Evolutionary conservation across 2,113 vertebrate species (phyloP).

Genomic region (Etheostoma cragini): DNA sequence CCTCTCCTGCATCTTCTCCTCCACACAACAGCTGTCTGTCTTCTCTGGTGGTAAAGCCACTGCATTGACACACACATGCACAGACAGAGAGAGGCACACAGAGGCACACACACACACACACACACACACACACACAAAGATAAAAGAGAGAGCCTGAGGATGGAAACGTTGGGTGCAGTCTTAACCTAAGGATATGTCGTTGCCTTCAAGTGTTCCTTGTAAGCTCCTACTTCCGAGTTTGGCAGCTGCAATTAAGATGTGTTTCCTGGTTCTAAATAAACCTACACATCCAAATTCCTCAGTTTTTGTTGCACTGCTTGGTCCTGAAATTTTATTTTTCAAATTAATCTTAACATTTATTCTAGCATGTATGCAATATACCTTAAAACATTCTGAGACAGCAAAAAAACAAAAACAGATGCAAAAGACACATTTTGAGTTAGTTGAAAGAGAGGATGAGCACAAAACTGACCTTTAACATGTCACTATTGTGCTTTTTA

Average conservation of each 20-base stretch:
- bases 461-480: too few relatives aligned
- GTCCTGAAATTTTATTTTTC: slow-evolving; percentile 4
- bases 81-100: slow-evolving; percentile 38
- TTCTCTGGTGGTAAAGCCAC: slow-evolving; percentile 98
- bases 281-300: slow-evolving; percentile 13
- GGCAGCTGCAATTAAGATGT: slow-evolving; percentile 65
- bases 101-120: slow-evolving; percentile 23
- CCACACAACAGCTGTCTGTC: slow-evolving; percentile 88
- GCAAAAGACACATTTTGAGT: too few relatives aligned
- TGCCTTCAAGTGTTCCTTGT: slow-evolving; percentile 60
- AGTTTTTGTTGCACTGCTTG: neutral
- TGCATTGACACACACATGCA: slow-evolving; percentile 68
- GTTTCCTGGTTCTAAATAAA: slow-evolving; percentile 33
- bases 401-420: too few relatives aligned
- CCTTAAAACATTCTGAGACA: neutral
- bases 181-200: slow-evolving; percentile 67
- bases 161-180: slow-evolving; percentile 61
- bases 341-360: neutral
- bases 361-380: neutral
- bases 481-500: too few relatives aligned
- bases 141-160: slow-evolving; percentile 73
- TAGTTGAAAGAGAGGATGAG: too few relatives aligned
- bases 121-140: slow-evolving; percentile 53
- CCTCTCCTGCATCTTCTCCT: slow-evolving; percentile 92
- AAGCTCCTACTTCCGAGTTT: slow-evolving; percentile 54